Conservation (phyloP, 2,888 invertebrate species). For the Pinctada fucata region DNA sequence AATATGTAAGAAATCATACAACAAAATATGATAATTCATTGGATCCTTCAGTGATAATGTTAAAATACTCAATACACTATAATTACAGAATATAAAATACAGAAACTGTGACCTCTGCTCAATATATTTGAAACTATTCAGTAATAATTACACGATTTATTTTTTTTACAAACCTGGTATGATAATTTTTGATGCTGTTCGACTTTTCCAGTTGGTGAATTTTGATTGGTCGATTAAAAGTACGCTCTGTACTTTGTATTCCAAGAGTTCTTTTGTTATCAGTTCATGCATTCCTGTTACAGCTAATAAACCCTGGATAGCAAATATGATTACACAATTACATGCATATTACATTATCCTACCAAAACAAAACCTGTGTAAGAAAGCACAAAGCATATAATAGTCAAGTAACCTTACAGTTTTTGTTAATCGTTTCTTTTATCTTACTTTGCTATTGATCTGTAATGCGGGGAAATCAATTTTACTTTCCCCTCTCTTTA, state of each 20-base stretch:
- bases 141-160: not conserved
- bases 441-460: no score
- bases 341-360: not conserved
- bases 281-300: slow-evolving; percentile 67
- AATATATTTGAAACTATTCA: not conserved
- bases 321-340: not conserved
- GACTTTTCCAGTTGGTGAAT: slow-evolving; percentile 52
- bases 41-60: not conserved
- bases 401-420: no score
- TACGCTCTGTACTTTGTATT: slow-evolving; percentile 46
- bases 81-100: not conserved
- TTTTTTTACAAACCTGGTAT: slow-evolving; percentile 48
- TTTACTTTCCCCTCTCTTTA: no score
- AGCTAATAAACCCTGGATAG: slow-evolving; percentile 34
- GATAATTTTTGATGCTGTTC: slow-evolving; percentile 42
- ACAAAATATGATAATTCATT: no score
- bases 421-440: no score
- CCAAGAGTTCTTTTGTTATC: slow-evolving; percentile 55
- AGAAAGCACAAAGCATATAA: slow-evolving; percentile 10
- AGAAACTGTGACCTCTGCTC: not conserved
- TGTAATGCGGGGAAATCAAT: no score
- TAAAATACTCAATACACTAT: not conserved
- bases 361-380: slow-evolving; percentile 1
- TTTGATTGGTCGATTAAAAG: slow-evolving; percentile 34
- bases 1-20: no score